Percentiles rank a stretch among this genome's conserved stretches.
Evolutionary conservation across 1,140 invertebrate genomes (phyloP).

Genomic region (Vanessa atalanta): DNA sequence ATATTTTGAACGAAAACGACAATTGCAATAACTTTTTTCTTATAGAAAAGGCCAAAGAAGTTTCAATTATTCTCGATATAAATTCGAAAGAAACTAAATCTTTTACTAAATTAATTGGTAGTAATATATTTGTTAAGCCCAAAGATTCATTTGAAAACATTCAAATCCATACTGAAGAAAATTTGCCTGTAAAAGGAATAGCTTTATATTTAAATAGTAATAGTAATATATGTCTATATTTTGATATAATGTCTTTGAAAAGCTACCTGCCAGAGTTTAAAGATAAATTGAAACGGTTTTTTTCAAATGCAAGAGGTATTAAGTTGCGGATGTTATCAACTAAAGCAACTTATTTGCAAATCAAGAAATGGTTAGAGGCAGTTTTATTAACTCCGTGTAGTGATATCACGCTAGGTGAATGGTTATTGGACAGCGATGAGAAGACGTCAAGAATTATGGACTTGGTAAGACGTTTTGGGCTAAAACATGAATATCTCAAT

Average conservation of each 20-base stretch:
- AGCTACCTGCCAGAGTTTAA: slow-evolving; percentile 38
- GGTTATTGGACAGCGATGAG: slow-evolving; percentile 67
- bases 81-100: slow-evolving; percentile 27
- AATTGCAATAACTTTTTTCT: slow-evolving; percentile 49
- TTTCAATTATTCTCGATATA: slow-evolving; percentile 54
- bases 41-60: slow-evolving; percentile 41
- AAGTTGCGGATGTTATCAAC: slow-evolving; percentile 53
- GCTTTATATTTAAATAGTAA: slow-evolving; percentile 45
- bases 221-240: slow-evolving; percentile 49
- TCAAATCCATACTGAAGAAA: slow-evolving; percentile 22
- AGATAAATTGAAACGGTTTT: slow-evolving; percentile 47
- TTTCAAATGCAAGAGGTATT: slow-evolving; percentile 39
- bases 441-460: slow-evolving; percentile 52
- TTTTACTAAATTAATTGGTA: slow-evolving; percentile 56
- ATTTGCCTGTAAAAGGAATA: slow-evolving; percentile 51
- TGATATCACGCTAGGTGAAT: slow-evolving; percentile 65
- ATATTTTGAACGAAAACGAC: slow-evolving; percentile 50
- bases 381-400: slow-evolving; percentile 41
- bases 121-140: slow-evolving; percentile 49
- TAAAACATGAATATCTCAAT: no score
- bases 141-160: slow-evolving; percentile 14
- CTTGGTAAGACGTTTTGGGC: slow-evolving; percentile 50
- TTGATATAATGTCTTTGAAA: slow-evolving; percentile 55
- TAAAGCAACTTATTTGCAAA: slow-evolving; percentile 44
- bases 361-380: slow-evolving; percentile 50